Conservation (phyloP, 2,797 vertebrate species). For the Basileuterus tristriatus region DNA sequence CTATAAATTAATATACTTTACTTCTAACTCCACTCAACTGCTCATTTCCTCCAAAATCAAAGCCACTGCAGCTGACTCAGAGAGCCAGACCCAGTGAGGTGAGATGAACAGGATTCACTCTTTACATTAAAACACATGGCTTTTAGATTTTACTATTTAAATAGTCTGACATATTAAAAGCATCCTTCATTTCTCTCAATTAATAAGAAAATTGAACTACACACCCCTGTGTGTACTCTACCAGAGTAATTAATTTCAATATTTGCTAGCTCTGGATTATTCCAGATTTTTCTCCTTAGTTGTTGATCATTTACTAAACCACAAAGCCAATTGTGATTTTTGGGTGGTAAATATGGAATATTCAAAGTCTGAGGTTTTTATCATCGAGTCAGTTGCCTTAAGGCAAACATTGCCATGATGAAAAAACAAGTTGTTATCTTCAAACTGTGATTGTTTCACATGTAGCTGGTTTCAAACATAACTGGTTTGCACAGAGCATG, state of each 20-base stretch:
- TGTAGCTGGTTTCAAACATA: rapidly evolving
- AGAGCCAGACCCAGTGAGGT: neutral
- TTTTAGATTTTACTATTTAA: conserved; percentile 14
- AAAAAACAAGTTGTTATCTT: neutral
- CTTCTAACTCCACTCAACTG: neutral
- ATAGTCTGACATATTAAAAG: neutral
- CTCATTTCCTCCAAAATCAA: neutral
- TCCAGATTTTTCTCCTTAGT: neutral
- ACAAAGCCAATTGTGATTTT: neutral
- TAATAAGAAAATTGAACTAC: neutral
- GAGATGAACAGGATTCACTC: neutral
- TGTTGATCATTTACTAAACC: neutral
- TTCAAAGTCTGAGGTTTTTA: neutral
- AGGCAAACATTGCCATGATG: neutral
- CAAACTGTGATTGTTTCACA: neutral
- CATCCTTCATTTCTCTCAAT: neutral
- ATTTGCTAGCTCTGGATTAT: neutral
- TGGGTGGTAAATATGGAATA: neutral
- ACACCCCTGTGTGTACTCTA: neutral
- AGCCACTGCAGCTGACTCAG: neutral
- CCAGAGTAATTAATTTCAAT: neutral
- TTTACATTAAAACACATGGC: neutral
- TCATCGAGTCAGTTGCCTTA: neutral
- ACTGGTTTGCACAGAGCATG: neutral
- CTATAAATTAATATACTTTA: conserved; percentile 1